Conservation (phyloP, 1,140 invertebrate genomes). For the Piezodorus guildinii region DNA sequence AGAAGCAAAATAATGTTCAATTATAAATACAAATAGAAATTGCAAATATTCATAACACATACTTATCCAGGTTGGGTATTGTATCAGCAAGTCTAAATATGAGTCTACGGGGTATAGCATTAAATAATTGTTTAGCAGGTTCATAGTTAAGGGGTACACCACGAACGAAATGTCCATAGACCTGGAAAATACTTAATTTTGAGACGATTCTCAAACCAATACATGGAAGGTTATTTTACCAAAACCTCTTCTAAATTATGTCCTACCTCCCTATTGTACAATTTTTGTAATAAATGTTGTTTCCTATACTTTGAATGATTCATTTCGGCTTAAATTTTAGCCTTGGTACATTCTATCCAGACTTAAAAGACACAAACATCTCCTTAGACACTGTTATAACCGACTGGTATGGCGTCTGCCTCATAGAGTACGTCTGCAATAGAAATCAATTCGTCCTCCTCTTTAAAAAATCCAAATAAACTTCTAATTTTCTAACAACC, state of each 20-base stretch:
- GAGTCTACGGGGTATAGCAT: constrained; percentile 14
- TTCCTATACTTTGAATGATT: constrained; percentile 11
- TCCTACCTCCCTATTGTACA: constrained; percentile 19
- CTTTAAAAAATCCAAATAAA: too few species aligned
- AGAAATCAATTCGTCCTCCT: too few species aligned
- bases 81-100: constrained; percentile 20
- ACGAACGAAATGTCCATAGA: constrained; percentile 20
- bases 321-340: neutral
- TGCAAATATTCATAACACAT: neutral
- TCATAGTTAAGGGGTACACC: constrained; percentile 19
- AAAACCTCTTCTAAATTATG: neutral
- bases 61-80: constrained; percentile 23
- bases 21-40: neutral
- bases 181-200: constrained; percentile 17
- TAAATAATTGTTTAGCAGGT: constrained; percentile 21
- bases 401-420: constrained; percentile 8
- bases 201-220: neutral
- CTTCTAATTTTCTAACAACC: too few species aligned
- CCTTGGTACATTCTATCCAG: neutral
- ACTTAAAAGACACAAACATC: constrained; percentile 7
- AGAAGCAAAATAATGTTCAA: neutral
- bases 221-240: constrained; percentile 1
- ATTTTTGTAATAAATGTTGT: constrained; percentile 19
- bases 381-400: neutral
- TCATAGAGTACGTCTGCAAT: neutral